These are phyloP conservation scores for Pycnomerus fuliginosus DNA, from an alignment of 2,888 invertebrate genomes.

Conservation along the genomic window DNA sequence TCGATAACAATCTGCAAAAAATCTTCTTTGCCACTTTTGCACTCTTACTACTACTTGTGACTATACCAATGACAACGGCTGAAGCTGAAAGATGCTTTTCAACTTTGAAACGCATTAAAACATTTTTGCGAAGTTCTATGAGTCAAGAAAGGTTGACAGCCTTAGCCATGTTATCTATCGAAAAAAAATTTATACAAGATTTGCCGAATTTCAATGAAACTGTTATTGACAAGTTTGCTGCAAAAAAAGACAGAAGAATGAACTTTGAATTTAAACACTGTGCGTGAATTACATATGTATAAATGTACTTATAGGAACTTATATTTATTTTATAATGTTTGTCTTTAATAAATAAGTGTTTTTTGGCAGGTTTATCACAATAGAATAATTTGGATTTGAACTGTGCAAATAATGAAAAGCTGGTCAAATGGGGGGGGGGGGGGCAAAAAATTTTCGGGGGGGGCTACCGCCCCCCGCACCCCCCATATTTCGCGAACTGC, in stretches of 20 bases:
- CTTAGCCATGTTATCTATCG: conserved; percentile 27
- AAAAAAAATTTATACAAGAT: conserved; percentile 24
- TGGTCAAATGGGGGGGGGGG: no score
- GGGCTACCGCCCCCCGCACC: no score
- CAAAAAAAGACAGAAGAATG: conserved; percentile 14
- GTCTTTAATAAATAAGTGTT: neutral
- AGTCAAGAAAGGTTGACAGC: conserved; percentile 23
- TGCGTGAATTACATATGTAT: neutral
- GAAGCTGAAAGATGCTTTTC: no score
- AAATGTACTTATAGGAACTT: neutral
- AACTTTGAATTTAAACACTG: conserved; percentile 10
- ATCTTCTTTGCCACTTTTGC: conserved; percentile 27
- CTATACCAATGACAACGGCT: conserved; percentile 27
- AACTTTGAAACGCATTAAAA: conserved; percentile 25
- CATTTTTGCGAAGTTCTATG: conserved; percentile 29
- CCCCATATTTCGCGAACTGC: no score
- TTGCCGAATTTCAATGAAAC: conserved; percentile 18
- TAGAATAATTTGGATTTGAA: no score
- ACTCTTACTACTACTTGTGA: conserved; percentile 25
- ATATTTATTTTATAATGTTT: neutral
- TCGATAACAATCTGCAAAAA: conserved; percentile 23
- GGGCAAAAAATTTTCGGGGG: no score
- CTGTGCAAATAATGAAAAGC: no score
- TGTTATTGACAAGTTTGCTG: conserved; percentile 21
- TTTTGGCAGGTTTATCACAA: no score